Conservation (phyloP, 2,888 invertebrate genomes). For the Aleiodes alternator region DNA sequence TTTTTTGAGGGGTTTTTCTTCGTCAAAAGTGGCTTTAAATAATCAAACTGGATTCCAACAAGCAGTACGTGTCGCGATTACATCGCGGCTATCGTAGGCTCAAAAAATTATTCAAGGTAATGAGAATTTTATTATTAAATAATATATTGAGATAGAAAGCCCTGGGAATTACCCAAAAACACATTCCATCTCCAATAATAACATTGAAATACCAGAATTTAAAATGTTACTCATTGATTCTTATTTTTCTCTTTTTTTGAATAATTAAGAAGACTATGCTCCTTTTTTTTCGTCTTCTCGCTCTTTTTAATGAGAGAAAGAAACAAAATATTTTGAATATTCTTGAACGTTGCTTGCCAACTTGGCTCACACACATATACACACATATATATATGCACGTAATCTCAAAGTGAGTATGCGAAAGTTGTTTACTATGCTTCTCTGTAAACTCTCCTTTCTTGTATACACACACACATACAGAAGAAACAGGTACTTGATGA, state of each 20-base stretch:
- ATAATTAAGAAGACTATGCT: background rate
- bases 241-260: background rate
- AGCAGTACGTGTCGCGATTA: slow-evolving; percentile 75
- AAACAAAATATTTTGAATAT: slow-evolving; percentile 22
- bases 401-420: background rate
- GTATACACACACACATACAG: background rate
- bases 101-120: slow-evolving; percentile 74
- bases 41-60: slow-evolving; percentile 75
- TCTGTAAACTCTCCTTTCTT: background rate
- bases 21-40: slow-evolving; percentile 73
- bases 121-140: slow-evolving; percentile 51
- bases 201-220: background rate
- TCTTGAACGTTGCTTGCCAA: slow-evolving; percentile 3
- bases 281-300: background rate
- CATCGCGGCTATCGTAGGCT: slow-evolving; percentile 75
- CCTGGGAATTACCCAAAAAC: background rate
- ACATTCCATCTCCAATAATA: no score
- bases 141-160: no score
- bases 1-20: slow-evolving; percentile 38
- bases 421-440: slow-evolving; percentile 22
- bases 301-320: background rate
- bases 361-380: background rate
- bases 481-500: no score
- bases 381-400: no score
- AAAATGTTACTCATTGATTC: background rate